Base-by-base conservation (phyloP, 2,888 invertebrate genomes). In the Drosophila seclusa region DNA sequence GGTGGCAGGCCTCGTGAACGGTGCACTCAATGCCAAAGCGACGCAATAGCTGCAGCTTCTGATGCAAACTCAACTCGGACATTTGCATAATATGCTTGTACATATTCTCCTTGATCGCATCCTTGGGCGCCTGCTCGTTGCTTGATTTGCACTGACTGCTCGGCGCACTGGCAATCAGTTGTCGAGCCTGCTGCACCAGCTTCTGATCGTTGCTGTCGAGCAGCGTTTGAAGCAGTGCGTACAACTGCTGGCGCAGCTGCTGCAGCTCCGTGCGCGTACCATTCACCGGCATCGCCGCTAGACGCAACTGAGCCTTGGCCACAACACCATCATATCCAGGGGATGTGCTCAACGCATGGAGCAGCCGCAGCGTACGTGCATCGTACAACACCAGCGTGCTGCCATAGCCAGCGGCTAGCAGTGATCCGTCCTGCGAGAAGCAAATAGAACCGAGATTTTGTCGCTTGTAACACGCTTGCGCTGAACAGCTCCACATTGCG, bases 381-480 rank as follows among this genome's bases (percentile, higher is more conserved):
- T 94, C 94, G 95, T 96, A 97, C 31, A 96, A 92, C 1, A 97
- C 97, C 53, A 97, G 91, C 11, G 94, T 94, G 29, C 94, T 93
- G 34, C 94, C 95, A 93, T 96, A 97, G 13, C 95, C 95, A 18
- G 96, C 95, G 7, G 95, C 96, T 49, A 97, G 89, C 31, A 97
- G 91, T 0, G 97, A 96, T n/a, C 96, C 96, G 92, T 97, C 97
- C 67, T 94, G 94, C 0, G 96, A 95, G 92, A 97, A 97, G 52
- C 94, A 94, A 4, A 95, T 93, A 48, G 94, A 94, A 27, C 94
- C 94, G 29, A 95, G 94, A 0, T 94, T 91, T 24, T 95, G 91
- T 76, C 95, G 93, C 59, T 95, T 94, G 83, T 96, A 97, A 67
- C 93, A 94, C 0, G 95, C 95, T 29, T 95, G 93, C 34, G 94